phyloP scores from a whole-genome alignment of 2,888 invertebrate species.

The Leptopterna dolabrata region DNA sequence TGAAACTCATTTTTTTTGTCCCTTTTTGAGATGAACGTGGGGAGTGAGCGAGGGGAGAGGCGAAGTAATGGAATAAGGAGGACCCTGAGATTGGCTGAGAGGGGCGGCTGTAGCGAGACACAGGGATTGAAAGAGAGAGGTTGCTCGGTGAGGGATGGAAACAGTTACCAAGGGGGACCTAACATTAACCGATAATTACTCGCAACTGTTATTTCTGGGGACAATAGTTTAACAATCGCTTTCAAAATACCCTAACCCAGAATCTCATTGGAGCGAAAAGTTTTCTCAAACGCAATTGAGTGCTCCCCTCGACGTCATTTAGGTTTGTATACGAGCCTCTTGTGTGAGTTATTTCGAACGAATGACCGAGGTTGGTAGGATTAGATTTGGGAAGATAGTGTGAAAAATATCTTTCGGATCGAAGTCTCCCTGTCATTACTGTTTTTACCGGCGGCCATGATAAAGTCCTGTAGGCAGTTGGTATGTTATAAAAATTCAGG shows the following conservation, averaged over 20 bases:
- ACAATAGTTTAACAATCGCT: constrained; percentile 49
- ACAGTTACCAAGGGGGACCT: not conserved
- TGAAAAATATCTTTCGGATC: not conserved
- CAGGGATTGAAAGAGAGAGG: not conserved
- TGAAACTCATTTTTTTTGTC: constrained; percentile 62
- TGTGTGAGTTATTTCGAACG: constrained; percentile 19
- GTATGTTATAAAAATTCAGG: too few species aligned
- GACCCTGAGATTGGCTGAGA: constrained; percentile 33
- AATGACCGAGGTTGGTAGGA: not conserved
- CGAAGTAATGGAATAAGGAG: constrained; percentile 46
- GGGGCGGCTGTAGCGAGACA: not conserved
- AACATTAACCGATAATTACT: constrained; percentile 52
- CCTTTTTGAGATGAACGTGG: constrained; percentile 8
- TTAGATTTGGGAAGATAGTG: not conserved
- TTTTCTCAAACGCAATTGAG: constrained; percentile 30
- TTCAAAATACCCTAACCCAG: constrained; percentile 22
- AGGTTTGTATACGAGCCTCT: constrained; percentile 26
- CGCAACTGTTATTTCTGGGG: constrained; percentile 49
- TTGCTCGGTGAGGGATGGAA: not conserved
- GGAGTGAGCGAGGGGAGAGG: not conserved
- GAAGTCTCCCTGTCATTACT: not conserved
- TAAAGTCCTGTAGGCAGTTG: too few species aligned
- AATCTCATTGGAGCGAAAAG: constrained; percentile 43
- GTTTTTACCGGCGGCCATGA: not conserved
- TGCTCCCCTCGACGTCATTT: constrained; percentile 1